phyloP scores from a whole-genome alignment of 2,113 vertebrate genomes.

The Hucho hucho region DNA sequence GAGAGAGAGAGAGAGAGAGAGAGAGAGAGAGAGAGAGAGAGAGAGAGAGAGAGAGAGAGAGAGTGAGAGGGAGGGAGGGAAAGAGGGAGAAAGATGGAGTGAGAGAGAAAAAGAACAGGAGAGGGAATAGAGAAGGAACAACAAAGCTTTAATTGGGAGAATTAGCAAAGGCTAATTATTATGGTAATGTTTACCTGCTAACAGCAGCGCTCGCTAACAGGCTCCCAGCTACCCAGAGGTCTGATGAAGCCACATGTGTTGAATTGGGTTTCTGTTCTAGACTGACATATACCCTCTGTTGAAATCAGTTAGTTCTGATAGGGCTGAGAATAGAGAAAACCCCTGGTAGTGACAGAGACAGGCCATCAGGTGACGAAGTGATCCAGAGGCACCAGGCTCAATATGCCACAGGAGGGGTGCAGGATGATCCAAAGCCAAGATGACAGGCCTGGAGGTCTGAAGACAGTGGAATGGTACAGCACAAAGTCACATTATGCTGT shows the following conservation, averaged over 20 bases:
- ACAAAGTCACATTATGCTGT: constrained; percentile 77
- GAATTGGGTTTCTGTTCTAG: constrained; percentile 24
- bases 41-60: neutral
- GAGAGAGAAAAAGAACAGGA: neutral
- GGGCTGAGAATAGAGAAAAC: constrained; percentile 29
- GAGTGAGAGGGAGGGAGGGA: neutral
- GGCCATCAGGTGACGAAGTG: constrained; percentile 21
- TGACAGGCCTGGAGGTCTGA: constrained; percentile 82
- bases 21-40: constrained; percentile 26
- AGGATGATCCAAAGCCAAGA: constrained; percentile 79
- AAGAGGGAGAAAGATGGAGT: no score
- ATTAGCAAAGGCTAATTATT: constrained; percentile 95
- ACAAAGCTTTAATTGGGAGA: constrained; percentile 86
- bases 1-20: neutral
- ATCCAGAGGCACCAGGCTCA: constrained; percentile 75
- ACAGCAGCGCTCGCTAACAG: constrained; percentile 90
- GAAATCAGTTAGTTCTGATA: constrained; percentile 77
- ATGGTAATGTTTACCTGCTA: constrained; percentile 96
- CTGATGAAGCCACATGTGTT: constrained; percentile 77
- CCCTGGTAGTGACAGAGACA: constrained; percentile 12
- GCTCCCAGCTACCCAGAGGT: constrained; percentile 88
- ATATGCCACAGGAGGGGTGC: constrained; percentile 69
- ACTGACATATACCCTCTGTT: constrained; percentile 64
- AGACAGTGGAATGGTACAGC: constrained; percentile 80
- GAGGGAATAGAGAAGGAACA: constrained; percentile 88